phyloP scores from a whole-genome alignment of 2,888 invertebrate species.

The Byasa hedistus region DNA sequence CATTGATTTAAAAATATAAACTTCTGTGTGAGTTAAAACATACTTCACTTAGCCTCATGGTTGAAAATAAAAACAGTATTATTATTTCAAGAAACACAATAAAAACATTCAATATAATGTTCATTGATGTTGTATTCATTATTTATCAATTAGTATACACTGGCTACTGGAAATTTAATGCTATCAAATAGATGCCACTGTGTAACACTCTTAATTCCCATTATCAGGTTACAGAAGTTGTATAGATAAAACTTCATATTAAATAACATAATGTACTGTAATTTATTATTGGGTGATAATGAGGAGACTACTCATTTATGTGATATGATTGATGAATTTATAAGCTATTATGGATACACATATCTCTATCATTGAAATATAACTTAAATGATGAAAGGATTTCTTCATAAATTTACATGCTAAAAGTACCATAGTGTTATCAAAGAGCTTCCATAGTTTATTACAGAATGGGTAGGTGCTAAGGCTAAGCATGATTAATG shows the following conservation, averaged over 20 bases:
- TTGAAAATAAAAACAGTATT: neutral
- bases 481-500: too few relatives aligned
- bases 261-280: neutral
- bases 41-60: neutral
- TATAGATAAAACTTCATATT: conserved; percentile 12
- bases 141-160: conserved; percentile 18
- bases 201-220: conserved; percentile 1
- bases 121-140: conserved; percentile 15
- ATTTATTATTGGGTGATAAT: neutral
- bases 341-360: too few relatives aligned
- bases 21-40: too few relatives aligned
- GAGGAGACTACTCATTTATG: too few relatives aligned
- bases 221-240: conserved; percentile 15
- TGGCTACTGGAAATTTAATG: conserved; percentile 7
- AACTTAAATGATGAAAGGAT: too few relatives aligned
- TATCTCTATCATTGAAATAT: too few relatives aligned
- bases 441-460: too few relatives aligned
- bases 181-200: conserved; percentile 7
- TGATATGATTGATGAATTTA: too few relatives aligned
- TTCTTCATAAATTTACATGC: too few relatives aligned
- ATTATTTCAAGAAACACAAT: neutral
- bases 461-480: too few relatives aligned
- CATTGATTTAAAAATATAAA: too few relatives aligned
- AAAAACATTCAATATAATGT: neutral
- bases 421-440: too few relatives aligned